A percentile compares a stretch with the other conserved stretches of the same genome.
Conservation (phyloP, 2,797 vertebrate genomes). For the Delichon dasypus region DNA sequence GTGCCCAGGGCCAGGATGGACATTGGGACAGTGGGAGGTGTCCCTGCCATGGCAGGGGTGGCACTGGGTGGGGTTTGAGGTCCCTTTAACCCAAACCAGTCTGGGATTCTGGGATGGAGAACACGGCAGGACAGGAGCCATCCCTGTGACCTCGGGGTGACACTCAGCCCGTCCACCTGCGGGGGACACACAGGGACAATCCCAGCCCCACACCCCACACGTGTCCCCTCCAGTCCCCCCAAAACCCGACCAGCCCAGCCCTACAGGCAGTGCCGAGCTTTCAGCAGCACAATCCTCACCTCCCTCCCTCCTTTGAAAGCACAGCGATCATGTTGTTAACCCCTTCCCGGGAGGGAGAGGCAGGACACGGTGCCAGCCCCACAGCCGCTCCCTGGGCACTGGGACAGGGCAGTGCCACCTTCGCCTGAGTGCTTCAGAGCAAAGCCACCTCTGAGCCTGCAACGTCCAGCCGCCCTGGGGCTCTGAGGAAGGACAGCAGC, state of each 20-base stretch:
- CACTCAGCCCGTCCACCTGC: background rate
- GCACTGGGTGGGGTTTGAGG: accelerated
- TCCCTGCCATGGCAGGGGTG: background rate
- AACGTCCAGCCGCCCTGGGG: background rate
- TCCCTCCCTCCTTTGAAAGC: background rate
- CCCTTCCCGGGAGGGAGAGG: background rate
- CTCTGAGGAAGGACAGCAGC: background rate
- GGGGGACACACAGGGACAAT: too few species aligned
- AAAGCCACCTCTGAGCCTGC: background rate
- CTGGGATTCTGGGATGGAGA: background rate
- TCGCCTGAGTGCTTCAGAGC: too few species aligned
- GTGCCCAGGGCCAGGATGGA: background rate
- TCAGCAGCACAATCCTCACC: background rate
- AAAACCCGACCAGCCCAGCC: too few species aligned
- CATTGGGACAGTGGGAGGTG: background rate
- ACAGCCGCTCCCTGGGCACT: background rate
- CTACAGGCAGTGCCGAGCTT: background rate
- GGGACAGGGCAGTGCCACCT: background rate
- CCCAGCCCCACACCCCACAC: background rate
- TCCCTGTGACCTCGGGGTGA: accelerated
- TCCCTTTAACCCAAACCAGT: background rate
- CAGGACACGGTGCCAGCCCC: background rate
- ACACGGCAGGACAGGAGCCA: accelerated
- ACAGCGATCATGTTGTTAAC: background rate
- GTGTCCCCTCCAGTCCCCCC: background rate